These are phyloP conservation scores for Leucophenga varia DNA, from an alignment of 1,140 invertebrate genomes.

Conservation along the genomic window DNA sequence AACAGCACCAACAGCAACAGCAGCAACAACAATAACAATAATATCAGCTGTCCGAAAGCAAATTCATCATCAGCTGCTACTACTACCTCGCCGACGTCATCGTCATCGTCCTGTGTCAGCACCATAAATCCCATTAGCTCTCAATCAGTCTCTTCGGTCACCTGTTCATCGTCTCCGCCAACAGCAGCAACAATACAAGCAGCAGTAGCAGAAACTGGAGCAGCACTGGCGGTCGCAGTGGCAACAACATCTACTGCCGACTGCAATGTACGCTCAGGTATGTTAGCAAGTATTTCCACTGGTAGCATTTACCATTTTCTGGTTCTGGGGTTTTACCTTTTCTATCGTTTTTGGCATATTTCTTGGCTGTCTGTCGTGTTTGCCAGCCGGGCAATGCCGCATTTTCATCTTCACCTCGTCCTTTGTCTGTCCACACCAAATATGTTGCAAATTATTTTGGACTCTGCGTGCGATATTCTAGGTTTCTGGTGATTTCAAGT, in stretches of 20 bases:
- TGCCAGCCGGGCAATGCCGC: constrained; percentile 10
- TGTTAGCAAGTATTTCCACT: constrained; percentile 53
- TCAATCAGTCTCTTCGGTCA: too few species aligned
- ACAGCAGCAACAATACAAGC: constrained; percentile 24
- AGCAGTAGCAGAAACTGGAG: constrained; percentile 18
- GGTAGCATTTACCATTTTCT: constrained; percentile 40
- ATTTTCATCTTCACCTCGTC: too few species aligned
- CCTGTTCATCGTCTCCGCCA: constrained; percentile 1
- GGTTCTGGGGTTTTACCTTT: constrained; percentile 40
- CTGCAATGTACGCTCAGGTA: constrained; percentile 56
- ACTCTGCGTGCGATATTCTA: constrained; percentile 44
- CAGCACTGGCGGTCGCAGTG: constrained; percentile 18
- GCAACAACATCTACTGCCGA: constrained; percentile 28
- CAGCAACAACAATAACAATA: constrained; percentile 23
- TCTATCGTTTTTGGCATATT: constrained; percentile 53
- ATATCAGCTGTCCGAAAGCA: constrained; percentile 44
- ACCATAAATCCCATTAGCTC: too few species aligned
- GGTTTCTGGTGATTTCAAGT: constrained; percentile 12
- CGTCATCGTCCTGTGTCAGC: constrained; percentile 21
- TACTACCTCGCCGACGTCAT: constrained; percentile 21
- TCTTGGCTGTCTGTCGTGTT: too few species aligned
- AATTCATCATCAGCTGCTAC: constrained; percentile 45
- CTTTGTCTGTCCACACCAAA: constrained; percentile 14
- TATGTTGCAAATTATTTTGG: constrained; percentile 28
- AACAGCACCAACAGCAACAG: constrained; percentile 18